Conservation (phyloP, 2,113 vertebrate genomes). For the Hydrolagus affinis region DNA sequence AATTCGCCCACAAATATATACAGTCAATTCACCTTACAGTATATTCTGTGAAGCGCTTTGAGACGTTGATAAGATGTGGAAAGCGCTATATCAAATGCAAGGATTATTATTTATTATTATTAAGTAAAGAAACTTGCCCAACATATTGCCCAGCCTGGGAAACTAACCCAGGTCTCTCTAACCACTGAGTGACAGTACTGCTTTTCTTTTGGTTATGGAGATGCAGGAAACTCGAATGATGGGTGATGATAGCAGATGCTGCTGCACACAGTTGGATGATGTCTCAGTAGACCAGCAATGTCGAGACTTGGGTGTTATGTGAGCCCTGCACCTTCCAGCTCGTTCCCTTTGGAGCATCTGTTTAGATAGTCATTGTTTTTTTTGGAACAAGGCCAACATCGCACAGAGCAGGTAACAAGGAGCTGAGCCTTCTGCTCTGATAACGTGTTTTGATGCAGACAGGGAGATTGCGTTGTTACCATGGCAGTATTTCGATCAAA, state of each 20-base stretch:
- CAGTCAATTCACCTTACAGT: no score
- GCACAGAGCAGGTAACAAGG: not conserved
- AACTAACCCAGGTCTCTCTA: no score
- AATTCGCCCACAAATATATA: no score
- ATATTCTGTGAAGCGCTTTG: no score
- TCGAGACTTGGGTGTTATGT: not conserved
- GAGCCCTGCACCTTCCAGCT: not conserved
- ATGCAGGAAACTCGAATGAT: not conserved
- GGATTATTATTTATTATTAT: no score
- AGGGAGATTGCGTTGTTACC: not conserved
- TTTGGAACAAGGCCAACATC: not conserved
- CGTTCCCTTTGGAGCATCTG: not conserved
- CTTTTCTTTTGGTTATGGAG: no score
- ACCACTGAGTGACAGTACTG: no score
- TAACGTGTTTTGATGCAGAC: not conserved
- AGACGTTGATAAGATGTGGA: no score
- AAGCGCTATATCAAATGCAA: no score
- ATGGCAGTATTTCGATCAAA: conserved; percentile 8
- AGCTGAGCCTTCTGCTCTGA: not conserved
- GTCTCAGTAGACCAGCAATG: not conserved
- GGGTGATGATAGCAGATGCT: not conserved
- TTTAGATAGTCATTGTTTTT: not conserved
- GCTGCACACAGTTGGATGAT: not conserved
- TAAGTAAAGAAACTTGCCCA: no score
- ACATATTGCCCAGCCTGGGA: no score